Base-by-base conservation (phyloP, 2,113 vertebrate genomes). In the Rhinopithecus roxellana region DNA sequence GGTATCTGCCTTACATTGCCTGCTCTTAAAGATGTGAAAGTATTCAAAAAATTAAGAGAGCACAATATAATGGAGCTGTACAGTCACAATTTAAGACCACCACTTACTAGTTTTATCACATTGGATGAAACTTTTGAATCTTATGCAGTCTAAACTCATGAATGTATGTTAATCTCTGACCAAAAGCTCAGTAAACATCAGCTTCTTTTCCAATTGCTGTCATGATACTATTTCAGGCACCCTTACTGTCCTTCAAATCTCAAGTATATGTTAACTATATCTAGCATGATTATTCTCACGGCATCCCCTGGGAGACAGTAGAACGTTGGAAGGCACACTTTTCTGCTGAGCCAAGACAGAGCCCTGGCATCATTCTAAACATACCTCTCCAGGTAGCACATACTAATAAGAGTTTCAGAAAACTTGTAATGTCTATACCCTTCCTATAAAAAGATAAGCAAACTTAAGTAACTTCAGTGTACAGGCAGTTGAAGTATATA, bases 391-490 rank as follows among this genome's bases (percentile, higher is more conserved):
- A 88, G 74, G 57, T 32, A 95, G 11, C n/a, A 91, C 30, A 38
- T 12, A 64, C 30, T 86, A 77, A 91, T 48, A 75, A 57, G 22
- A 52, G 35, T 52, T 35, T 43, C 69, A 89, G 45, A 70, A 89
- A 95, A 93, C 35, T 2, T 93, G 16, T 50, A 75, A 89, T 30
- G 27, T 61, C 69, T 69, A 10, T 86, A 48, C 9, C 9, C 32
- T 88, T 78, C 10, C 16, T n/a, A n/a, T 8, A 86, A 55, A 50
- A 94, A 52, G 70, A 75, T 43, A 32, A 61, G 30, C 77, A 92
- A 59, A 88, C 64, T 40, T 61, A 87, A 96, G 75, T 84, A 48
- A 84, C 23, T 69, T 93, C 69, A 45, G 27, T 82, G 78, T 94
- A 52, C 27, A 14, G 20, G 10, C 2, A 61, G 55, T 23, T 50